Percentiles rank a stretch among this genome's conserved stretches.
These are phyloP conservation scores for Cephus cinctus DNA, from an alignment of 1,140 invertebrate species.

Conservation along the genomic window DNA sequence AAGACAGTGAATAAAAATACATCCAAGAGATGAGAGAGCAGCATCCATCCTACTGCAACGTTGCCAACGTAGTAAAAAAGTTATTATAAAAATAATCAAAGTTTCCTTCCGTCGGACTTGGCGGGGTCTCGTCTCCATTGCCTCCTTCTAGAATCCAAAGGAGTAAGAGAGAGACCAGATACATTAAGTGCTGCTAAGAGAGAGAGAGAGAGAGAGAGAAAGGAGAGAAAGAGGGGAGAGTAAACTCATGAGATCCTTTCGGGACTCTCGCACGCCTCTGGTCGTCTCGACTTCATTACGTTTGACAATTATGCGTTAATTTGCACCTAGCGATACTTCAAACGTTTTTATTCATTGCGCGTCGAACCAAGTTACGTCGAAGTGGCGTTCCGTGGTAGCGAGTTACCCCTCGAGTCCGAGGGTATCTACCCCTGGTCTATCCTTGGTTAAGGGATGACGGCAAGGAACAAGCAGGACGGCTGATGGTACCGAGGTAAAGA, in stretches of 20 bases:
- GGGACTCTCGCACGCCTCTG: constrained; percentile 15
- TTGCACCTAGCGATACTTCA: constrained; percentile 55
- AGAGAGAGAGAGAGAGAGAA: constrained; percentile 20
- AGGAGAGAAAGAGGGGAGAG: constrained; percentile 6
- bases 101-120: constrained; percentile 29
- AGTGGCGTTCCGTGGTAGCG: constrained; percentile 21
- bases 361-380: constrained; percentile 43
- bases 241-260: constrained; percentile 18
- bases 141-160: no score
- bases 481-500: neutral
- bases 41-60: no score
- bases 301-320: constrained; percentile 59
- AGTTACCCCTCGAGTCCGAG: no score
- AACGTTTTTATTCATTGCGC: constrained; percentile 58
- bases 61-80: no score
- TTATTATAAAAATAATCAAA: constrained; percentile 58
- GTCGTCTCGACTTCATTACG: constrained; percentile 43
- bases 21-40: constrained; percentile 4
- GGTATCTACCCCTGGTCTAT: no score
- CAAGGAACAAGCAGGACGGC: neutral
- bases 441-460: neutral
- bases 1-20: neutral
- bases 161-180: no score
- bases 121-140: constrained; percentile 17
- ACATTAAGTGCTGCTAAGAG: neutral